Conservation (phyloP, 2,797 vertebrate genomes). For the Remorina albescens region DNA sequence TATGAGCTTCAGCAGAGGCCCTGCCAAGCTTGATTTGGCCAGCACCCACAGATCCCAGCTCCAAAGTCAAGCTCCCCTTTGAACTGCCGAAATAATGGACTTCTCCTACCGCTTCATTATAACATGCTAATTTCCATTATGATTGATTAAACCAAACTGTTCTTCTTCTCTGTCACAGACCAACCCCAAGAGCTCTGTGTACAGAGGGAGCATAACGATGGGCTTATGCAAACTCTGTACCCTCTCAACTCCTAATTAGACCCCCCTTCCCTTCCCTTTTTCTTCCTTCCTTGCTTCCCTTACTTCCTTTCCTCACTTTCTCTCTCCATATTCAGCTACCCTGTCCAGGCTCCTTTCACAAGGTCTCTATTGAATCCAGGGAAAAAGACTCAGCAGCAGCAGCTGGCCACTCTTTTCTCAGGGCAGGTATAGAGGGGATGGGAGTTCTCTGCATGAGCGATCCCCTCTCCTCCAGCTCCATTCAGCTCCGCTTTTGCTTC, state of each 20-base stretch:
- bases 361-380: constrained; percentile 80
- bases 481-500: constrained; percentile 74
- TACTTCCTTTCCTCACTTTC: constrained; percentile 73
- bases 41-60: constrained; percentile 54
- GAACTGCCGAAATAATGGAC: constrained; percentile 78
- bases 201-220: constrained; percentile 63
- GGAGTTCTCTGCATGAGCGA: constrained; percentile 83
- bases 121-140: constrained; percentile 86
- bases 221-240: constrained; percentile 61
- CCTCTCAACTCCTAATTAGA: constrained; percentile 47
- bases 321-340: constrained; percentile 74
- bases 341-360: constrained; percentile 81
- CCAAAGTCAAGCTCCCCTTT: constrained; percentile 76
- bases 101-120: constrained; percentile 78
- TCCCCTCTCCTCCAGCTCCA: constrained; percentile 76
- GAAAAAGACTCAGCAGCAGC: constrained; percentile 80
- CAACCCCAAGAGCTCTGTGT: constrained; percentile 57
- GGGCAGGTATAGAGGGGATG: constrained; percentile 79
- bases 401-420: constrained; percentile 83
- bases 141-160: constrained; percentile 80
- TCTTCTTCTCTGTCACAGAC: constrained; percentile 65
- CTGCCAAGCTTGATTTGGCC: constrained; percentile 68
- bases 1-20: constrained; percentile 38
- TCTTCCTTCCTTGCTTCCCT: constrained; percentile 52
- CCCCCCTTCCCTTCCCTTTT: constrained; percentile 18